Percentiles rank a stretch among this genome's conserved stretches.
Conservation (phyloP, 2,888 invertebrate genomes). For the Plebejus melissa region DNA sequence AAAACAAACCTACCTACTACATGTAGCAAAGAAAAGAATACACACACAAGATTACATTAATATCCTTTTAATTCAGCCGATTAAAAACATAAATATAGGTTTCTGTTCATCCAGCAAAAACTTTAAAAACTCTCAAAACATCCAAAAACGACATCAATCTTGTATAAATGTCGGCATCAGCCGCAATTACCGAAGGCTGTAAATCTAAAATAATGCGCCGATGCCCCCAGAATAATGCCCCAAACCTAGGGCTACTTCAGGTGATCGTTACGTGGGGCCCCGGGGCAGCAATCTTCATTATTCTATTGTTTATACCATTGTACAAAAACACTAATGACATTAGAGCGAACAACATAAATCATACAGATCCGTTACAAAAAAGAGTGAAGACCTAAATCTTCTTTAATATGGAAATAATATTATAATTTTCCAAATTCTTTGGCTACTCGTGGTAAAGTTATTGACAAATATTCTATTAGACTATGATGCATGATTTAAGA, state of each 20-base stretch:
- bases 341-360: conserved; percentile 22
- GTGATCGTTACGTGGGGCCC: conserved; percentile 66
- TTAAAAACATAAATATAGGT: conserved; percentile 20
- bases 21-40: neutral
- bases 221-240: conserved; percentile 53
- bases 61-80: neutral
- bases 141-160: conserved; percentile 57
- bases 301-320: conserved; percentile 39
- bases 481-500: too few relatives aligned
- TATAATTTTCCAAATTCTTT: too few relatives aligned
- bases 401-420: neutral
- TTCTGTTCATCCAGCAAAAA: neutral
- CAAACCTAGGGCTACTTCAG: conserved; percentile 70
- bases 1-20: neutral
- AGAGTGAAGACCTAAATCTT: neutral
- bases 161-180: conserved; percentile 52
- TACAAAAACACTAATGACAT: conserved; percentile 27
- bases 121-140: conserved; percentile 12
- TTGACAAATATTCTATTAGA: too few relatives aligned
- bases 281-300: conserved; percentile 73
- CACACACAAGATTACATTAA: neutral
- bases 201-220: conserved; percentile 53
- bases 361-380: conserved; percentile 13
- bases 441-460: too few relatives aligned
- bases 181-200: conserved; percentile 65